A percentile compares a stretch with the other conserved stretches of the same genome.
These are phyloP conservation scores for Anabacerthia variegaticeps DNA, from an alignment of 2,797 vertebrate species.

Conservation along the genomic window DNA sequence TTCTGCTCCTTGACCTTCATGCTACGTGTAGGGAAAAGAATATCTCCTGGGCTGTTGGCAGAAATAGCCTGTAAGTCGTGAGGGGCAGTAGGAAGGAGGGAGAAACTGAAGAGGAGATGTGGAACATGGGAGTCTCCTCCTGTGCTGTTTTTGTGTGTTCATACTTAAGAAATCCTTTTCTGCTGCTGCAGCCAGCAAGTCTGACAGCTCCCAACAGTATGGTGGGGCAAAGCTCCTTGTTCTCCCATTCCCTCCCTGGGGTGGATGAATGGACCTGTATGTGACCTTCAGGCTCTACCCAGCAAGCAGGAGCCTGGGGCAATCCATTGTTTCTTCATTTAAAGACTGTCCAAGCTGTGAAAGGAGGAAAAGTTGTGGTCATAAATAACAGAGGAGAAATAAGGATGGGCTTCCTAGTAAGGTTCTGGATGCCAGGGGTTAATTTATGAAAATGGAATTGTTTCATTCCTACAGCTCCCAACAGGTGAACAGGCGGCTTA, in stretches of 20 bases:
- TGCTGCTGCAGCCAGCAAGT: not conserved
- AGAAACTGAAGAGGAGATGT: not conserved
- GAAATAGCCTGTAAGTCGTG: not conserved
- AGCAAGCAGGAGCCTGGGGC: not conserved
- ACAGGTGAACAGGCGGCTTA: slow-evolving; percentile 39
- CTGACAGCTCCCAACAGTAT: not conserved
- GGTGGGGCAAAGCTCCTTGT: not conserved
- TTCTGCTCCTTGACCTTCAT: not conserved
- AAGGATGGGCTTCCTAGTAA: not conserved
- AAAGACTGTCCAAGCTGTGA: not conserved
- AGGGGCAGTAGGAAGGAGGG: not conserved
- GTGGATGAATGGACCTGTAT: not conserved
- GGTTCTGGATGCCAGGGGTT: not conserved
- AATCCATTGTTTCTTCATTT: not conserved
- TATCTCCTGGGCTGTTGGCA: not conserved
- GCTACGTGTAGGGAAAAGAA: rapidly evolving
- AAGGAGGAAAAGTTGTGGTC: not conserved
- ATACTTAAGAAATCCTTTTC: not conserved
- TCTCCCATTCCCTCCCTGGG: not conserved
- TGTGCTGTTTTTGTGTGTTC: rapidly evolving
- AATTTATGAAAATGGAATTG: not conserved
- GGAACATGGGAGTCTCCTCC: not conserved
- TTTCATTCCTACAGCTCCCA: not conserved
- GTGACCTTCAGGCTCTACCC: not conserved
- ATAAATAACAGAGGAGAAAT: not conserved